Percentiles rank a stretch among this genome's conserved stretches.
Conservation (phyloP, 2,113 vertebrate species). For the Oplegnathus fasciatus region DNA sequence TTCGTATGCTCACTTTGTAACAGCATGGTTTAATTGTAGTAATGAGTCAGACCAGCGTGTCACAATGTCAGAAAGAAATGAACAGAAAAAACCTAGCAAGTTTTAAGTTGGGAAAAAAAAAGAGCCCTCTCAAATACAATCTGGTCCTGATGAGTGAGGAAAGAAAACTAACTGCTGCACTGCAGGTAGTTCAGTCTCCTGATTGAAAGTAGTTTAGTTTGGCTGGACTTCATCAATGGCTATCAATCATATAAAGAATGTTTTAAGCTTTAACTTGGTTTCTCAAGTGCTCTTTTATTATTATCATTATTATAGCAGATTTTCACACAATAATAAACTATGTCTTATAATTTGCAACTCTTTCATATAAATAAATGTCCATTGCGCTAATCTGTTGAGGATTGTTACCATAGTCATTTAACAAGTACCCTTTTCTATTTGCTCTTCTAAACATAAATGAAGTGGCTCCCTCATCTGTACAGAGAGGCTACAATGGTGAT, state of each 20-base stretch:
- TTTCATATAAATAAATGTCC: not conserved
- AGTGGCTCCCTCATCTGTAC: slow-evolving; percentile 37
- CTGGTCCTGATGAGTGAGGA: no score
- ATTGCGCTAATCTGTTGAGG: not conserved
- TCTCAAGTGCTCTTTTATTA: not conserved
- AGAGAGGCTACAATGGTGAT: slow-evolving; percentile 33
- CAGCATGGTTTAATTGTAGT: no score
- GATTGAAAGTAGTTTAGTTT: no score
- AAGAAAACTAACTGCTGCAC: no score
- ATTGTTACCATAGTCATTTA: not conserved
- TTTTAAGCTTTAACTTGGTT: not conserved
- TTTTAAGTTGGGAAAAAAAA: no score
- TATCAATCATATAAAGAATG: not conserved
- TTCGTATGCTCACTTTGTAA: no score
- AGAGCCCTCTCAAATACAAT: no score
- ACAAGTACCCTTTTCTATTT: slow-evolving; percentile 8
- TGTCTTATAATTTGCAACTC: not conserved
- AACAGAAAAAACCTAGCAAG: no score
- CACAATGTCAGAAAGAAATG: no score
- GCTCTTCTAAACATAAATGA: slow-evolving; percentile 6
- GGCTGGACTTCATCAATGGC: no score
- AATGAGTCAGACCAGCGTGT: no score
- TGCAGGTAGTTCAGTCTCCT: no score
- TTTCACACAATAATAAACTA: not conserved
- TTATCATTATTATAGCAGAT: not conserved